Evolutionary conservation across 92 coral and sea anemone genomes (phyloP).

Genomic region (Ricordea florida): DNA sequence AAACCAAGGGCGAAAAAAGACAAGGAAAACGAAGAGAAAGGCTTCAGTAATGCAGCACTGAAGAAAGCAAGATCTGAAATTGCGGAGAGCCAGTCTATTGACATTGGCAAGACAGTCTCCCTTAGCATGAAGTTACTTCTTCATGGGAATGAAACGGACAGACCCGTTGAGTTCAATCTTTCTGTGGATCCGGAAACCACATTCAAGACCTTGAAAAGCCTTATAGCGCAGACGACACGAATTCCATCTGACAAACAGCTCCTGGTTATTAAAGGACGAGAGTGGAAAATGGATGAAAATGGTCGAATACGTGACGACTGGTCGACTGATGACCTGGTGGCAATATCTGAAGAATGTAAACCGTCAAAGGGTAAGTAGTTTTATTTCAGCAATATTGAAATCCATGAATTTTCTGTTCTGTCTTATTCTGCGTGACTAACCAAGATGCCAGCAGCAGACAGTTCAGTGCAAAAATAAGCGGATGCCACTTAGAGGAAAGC

Average conservation of each 20-base stretch:
- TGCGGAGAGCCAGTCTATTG: constrained; percentile 23
- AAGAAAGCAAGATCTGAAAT: constrained; percentile 28
- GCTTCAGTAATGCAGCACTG: constrained; percentile 9
- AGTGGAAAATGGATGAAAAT: constrained; percentile 35
- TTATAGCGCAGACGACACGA: constrained; percentile 5
- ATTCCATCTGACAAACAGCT: constrained; percentile 18
- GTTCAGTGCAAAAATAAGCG: constrained; percentile 12
- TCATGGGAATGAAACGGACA: constrained; percentile 11
- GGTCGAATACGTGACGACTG: constrained; percentile 28
- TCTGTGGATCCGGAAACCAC: constrained; percentile 7
- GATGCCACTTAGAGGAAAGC: constrained; percentile 21
- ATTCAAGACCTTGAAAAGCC: constrained; percentile 23
- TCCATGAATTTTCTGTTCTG: constrained; percentile 8
- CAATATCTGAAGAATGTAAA: constrained; percentile 17
- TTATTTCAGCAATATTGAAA: not conserved
- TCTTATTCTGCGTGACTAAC: constrained; percentile 6
- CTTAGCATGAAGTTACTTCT: constrained; percentile 22
- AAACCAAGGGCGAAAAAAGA: not conserved
- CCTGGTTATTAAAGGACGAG: constrained; percentile 24
- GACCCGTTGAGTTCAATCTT: constrained; percentile 24
- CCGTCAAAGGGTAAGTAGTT: constrained; percentile 28
- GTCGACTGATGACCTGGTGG: constrained; percentile 43
- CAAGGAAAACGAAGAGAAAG: constrained; percentile 4
- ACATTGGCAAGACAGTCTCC: constrained; percentile 18
- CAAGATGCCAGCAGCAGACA: constrained; percentile 22